These are phyloP conservation scores for Lophotriccus pileatus DNA, from an alignment of 2,797 vertebrate species.

Conservation along the genomic window DNA sequence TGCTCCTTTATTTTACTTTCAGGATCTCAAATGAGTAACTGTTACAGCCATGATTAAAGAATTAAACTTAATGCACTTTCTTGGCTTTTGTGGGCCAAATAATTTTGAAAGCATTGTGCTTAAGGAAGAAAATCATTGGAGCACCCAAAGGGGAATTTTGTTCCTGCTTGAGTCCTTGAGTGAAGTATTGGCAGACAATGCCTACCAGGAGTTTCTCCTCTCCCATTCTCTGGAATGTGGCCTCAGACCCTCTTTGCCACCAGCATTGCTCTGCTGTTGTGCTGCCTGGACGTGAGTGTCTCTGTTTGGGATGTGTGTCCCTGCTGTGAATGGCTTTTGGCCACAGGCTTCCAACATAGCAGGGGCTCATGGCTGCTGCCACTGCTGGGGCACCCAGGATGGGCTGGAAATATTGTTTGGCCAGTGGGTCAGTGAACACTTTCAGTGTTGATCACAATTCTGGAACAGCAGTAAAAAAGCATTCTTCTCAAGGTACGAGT, in stretches of 20 bases:
- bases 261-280: background rate
- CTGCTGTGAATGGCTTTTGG: no score
- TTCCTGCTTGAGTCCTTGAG: background rate
- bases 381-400: no score
- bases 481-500: background rate
- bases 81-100: background rate
- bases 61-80: background rate
- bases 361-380: background rate
- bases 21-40: slow-evolving; percentile 17
- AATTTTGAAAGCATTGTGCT: background rate
- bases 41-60: background rate
- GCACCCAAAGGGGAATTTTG: rapidly evolving
- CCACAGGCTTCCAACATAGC: background rate
- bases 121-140: background rate
- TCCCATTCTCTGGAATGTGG: no score
- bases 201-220: background rate
- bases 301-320: background rate
- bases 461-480: background rate
- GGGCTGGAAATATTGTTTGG: background rate
- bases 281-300: no score
- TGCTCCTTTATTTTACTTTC: background rate
- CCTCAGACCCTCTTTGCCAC: no score
- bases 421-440: background rate
- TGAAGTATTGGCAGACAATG: no score
- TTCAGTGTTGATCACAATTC: background rate